Base-by-base conservation (phyloP, 2,888 invertebrate species). In the Ptilodon capucinus region DNA sequence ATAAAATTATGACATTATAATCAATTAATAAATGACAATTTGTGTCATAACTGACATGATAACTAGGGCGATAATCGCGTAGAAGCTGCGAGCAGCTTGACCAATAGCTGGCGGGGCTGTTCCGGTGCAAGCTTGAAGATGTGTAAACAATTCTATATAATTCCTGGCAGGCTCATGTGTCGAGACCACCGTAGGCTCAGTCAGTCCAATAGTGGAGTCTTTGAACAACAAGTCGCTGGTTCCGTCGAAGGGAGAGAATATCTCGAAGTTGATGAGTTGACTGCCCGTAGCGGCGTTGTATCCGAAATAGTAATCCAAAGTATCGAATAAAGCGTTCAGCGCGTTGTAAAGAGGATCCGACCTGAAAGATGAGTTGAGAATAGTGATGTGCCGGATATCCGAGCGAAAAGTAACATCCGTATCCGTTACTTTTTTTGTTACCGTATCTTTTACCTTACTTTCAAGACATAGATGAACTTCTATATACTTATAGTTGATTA, bases 211-310 rank as follows among this genome's bases (percentile, higher is more conserved):
- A 0, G 93, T 93, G 0, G 93, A 92, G 58, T 93, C 92, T 65
- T 93, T 93, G 82, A 94, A 94, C 0, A 95, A 74, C 5, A 95
- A 76, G 69, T 94, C 84, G 21, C 63, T 74, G 6, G 69, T 73
- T 0, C 87, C 84, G 50, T 92, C 90, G 74, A 94, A 94, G 0
- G 88, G 78, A 0, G 93, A 92, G 71, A 92, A 95, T 34, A 94
- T 86, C 64, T 92, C 86, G 7, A 93, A 70, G 64, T 89, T 89
- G 67, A 86, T 86, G 43, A 84, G 80, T 46, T 78, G 91, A 45
- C 55, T 72, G 16, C 64, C 63, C 0, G 49, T 53, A 0, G 79
- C 86, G 0, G 75, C 79, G 44, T 76, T 73, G 81, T 92, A 91
- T 0, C 93, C 93, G 69, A 93, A 91, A 76, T 86, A 90, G 0